Percentiles rank a stretch among this genome's conserved stretches.
phyloP scores from a whole-genome alignment of 2,113 vertebrate species.

The Myrmecobius fasciatus region DNA sequence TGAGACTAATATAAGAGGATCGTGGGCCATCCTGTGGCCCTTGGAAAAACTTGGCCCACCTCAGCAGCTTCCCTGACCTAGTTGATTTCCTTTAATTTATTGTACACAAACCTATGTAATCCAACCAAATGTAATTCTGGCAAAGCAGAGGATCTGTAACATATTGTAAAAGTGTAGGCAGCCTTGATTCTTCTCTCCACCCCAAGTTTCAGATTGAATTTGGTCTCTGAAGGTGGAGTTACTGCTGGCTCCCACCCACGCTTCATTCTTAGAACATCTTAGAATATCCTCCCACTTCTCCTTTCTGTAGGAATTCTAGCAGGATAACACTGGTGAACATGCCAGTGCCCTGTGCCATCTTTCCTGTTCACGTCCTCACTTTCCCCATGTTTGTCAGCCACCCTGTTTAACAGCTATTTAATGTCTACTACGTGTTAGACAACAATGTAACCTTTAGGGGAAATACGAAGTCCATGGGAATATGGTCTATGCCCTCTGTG shows the following conservation, averaged over 20 bases:
- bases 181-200: not conserved
- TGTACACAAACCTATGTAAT: constrained; percentile 1
- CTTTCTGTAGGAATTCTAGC: constrained; percentile 11
- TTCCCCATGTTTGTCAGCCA: not conserved
- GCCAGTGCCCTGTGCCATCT: not conserved
- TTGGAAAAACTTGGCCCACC: not conserved
- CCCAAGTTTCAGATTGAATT: constrained; percentile 16
- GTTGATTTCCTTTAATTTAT: not conserved
- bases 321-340: constrained; percentile 22
- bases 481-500: not conserved
- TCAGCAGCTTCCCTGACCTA: not conserved
- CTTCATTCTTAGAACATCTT: constrained; percentile 26
- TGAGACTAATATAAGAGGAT: not conserved
- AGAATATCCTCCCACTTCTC: not conserved
- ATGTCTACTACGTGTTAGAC: not conserved
- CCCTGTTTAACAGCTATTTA: not conserved
- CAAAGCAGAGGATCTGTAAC: constrained; percentile 27
- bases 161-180: not conserved
- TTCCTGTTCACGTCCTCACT: not conserved
- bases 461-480: not conserved
- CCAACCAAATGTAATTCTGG: constrained; percentile 13
- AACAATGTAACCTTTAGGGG: not conserved
- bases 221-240: constrained; percentile 19
- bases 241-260: constrained; percentile 9
- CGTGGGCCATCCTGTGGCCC: not conserved